phyloP scores from a whole-genome alignment of 2,888 invertebrate species.

The Sceliomorpha sp. region DNA sequence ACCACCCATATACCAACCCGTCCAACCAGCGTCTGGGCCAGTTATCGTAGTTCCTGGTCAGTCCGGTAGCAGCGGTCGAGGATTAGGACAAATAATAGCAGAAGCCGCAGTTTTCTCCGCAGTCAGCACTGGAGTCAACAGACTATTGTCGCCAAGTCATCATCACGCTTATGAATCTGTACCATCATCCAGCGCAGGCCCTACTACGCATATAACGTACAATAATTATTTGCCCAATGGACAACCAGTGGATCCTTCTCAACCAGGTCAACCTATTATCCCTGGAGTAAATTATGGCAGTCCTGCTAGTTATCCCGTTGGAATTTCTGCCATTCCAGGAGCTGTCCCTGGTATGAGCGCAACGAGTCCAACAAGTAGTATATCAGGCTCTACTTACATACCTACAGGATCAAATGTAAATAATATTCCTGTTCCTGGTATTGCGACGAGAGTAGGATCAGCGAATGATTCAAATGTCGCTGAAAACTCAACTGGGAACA shows the following conservation, averaged over 20 bases:
- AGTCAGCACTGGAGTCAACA: conserved; percentile 49
- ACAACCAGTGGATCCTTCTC: conserved; percentile 24
- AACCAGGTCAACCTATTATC: conserved; percentile 10
- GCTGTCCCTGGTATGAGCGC: too few relatives aligned
- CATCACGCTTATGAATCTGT: conserved; percentile 11
- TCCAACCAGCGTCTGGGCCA: conserved; percentile 43
- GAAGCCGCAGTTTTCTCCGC: conserved; percentile 50
- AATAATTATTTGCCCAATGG: conserved; percentile 49
- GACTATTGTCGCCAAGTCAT: conserved; percentile 41
- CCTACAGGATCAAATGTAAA: conserved; percentile 17
- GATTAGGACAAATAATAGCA: conserved; percentile 46
- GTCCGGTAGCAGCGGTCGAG: conserved; percentile 28
- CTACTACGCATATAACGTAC: conserved; percentile 42
- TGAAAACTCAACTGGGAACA: too few relatives aligned
- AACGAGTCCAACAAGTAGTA: not conserved
- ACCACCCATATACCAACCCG: conserved; percentile 43
- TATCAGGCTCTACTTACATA: conserved; percentile 9
- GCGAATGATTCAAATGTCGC: conserved; percentile 4
- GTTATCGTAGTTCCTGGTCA: conserved; percentile 40
- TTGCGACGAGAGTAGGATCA: conserved; percentile 23
- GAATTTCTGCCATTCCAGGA: too few relatives aligned
- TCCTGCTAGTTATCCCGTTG: too few relatives aligned
- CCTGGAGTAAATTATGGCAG: too few relatives aligned
- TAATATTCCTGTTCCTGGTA: conserved; percentile 32
- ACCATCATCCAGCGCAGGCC: not conserved